phyloP scores from a whole-genome alignment of 2,888 invertebrate genomes.

The Leptopilina syphax region DNA sequence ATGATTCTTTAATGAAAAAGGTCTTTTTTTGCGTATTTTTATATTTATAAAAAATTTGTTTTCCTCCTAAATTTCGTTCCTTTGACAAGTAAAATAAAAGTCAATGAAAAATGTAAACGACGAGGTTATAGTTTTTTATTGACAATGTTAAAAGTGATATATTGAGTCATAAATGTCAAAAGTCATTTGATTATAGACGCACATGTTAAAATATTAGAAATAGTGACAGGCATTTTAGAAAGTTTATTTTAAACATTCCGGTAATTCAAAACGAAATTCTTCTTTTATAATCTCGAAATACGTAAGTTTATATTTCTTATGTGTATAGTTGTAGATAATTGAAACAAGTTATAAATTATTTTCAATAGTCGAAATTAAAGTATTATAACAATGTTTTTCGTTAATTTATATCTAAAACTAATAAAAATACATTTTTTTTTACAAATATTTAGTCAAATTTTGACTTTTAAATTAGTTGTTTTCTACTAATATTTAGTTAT shows the following conservation, averaged over 20 bases:
- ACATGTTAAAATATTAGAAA: background rate
- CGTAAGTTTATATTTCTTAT: background rate
- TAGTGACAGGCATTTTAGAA: slow-evolving; percentile 6
- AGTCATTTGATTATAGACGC: background rate
- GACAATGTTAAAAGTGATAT: background rate
- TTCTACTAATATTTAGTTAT: too few relatives aligned
- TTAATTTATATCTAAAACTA: too few relatives aligned
- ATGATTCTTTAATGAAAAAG: too few relatives aligned
- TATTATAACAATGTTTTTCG: background rate
- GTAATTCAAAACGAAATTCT: background rate
- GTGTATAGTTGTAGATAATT: background rate
- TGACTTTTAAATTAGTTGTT: too few relatives aligned
- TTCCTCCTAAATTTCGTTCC: background rate
- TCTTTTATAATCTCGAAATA: slow-evolving; percentile 13
- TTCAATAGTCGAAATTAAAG: background rate
- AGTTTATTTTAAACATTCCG: background rate
- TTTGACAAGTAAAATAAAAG: background rate
- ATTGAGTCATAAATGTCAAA: slow-evolving; percentile 13
- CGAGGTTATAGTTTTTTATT: slow-evolving; percentile 1
- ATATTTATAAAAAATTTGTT: too few relatives aligned
- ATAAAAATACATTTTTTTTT: too few relatives aligned
- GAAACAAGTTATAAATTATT: background rate
- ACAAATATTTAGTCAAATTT: too few relatives aligned
- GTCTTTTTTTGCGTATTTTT: too few relatives aligned
- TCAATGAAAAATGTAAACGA: background rate